phyloP scores from a whole-genome alignment of 2,113 vertebrate genomes.

The Anarhynchus alexandrinus region DNA sequence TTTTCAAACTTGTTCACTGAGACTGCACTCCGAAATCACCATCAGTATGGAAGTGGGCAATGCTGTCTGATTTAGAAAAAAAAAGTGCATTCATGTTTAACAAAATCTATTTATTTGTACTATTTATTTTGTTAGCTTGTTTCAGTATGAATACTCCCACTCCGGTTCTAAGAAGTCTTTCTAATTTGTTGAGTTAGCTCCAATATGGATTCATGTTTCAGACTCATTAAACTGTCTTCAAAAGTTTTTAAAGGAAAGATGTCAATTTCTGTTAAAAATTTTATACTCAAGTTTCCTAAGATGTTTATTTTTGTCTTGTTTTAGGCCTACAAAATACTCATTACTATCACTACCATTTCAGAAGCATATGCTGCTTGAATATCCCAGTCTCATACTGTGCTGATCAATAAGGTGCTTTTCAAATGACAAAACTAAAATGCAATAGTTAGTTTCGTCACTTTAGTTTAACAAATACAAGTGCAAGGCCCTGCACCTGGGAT shows the following conservation, averaged over 20 bases:
- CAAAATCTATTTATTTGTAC: not conserved
- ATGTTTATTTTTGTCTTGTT: constrained; percentile 37
- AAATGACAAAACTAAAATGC: not conserved
- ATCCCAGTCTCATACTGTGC: not conserved
- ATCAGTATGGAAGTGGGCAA: not conserved
- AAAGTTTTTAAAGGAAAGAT: not conserved
- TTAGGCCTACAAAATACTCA: not conserved
- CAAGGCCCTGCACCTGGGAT: not conserved
- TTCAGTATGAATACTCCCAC: not conserved
- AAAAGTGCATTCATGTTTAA: not conserved
- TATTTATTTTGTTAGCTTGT: not conserved
- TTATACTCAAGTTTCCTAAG: not conserved
- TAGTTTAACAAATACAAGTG: not conserved
- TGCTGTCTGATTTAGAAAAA: not conserved
- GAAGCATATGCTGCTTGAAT: not conserved
- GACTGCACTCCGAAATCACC: not conserved
- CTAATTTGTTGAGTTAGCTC: not conserved
- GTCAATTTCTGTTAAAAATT: not conserved
- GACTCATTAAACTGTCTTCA: not conserved
- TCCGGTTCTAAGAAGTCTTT: not conserved
- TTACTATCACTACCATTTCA: not conserved
- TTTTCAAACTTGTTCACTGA: not conserved
- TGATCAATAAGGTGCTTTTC: not conserved
- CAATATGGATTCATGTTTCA: not conserved
- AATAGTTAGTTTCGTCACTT: not conserved